These are phyloP conservation scores for Nasonia oneida DNA, from an alignment of 2,888 invertebrate genomes.

Conservation along the genomic window DNA sequence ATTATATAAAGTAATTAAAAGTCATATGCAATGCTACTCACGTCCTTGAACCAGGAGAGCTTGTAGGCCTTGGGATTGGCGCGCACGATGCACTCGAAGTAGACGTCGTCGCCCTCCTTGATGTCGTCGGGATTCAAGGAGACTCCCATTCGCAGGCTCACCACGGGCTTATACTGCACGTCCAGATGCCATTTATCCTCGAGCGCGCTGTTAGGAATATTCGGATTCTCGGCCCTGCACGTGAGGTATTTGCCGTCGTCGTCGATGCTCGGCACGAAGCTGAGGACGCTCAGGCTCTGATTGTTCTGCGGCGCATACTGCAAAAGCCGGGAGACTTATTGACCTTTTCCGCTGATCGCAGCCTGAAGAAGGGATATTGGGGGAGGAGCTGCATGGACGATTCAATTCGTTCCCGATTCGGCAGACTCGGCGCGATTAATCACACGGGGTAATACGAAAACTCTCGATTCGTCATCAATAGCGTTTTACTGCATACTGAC, in stretches of 20 bases:
- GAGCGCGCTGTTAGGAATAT: slow-evolving; percentile 89
- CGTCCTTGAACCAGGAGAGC: slow-evolving; percentile 93
- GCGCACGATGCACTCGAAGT: slow-evolving; percentile 92
- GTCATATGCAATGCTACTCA: slow-evolving; percentile 79
- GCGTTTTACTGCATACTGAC: background rate
- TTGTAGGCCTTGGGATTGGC: slow-evolving; percentile 92
- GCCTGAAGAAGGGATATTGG: no score
- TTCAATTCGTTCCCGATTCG: background rate
- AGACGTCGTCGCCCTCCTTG: slow-evolving; percentile 94
- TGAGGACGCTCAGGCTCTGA: slow-evolving; percentile 89
- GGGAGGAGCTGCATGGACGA: background rate
- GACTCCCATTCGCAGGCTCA: slow-evolving; percentile 90
- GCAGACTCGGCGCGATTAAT: no score
- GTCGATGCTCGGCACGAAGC: slow-evolving; percentile 90
- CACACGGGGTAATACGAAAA: no score
- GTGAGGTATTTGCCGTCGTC: slow-evolving; percentile 94
- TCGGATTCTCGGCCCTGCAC: slow-evolving; percentile 93
- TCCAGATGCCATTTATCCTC: slow-evolving; percentile 94
- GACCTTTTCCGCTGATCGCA: slow-evolving; percentile 26
- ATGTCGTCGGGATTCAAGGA: slow-evolving; percentile 92
- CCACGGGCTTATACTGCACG: slow-evolving; percentile 94
- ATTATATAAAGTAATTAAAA: no score
- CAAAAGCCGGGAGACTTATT: slow-evolving; percentile 52
- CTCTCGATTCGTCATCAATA: no score
- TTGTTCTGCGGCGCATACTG: slow-evolving; percentile 91